Evolutionary conservation across 2,888 invertebrate genomes (phyloP).

Genomic region (Pharmacophagus antenor): DNA sequence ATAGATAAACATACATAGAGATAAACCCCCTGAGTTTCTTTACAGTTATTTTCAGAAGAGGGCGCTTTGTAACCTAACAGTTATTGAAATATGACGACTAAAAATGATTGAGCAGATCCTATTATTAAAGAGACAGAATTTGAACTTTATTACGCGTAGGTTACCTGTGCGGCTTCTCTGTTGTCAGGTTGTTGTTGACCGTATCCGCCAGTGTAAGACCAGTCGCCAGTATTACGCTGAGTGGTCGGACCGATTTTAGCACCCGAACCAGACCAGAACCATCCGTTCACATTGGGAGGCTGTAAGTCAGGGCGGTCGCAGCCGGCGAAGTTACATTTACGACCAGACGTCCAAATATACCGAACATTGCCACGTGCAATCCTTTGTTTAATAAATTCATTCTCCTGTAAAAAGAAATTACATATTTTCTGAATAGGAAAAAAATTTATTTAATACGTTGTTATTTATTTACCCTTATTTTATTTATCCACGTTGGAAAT

Average conservation of each 20-base stretch:
- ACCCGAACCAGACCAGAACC: conserved; percentile 97
- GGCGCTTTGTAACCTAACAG: too few relatives aligned
- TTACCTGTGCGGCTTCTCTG: conserved; percentile 92
- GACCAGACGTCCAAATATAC: conserved; percentile 95
- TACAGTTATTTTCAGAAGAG: too few relatives aligned
- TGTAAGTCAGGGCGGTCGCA: conserved; percentile 91
- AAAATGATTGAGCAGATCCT: too few relatives aligned
- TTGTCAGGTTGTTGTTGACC: conserved; percentile 94
- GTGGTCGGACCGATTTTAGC: conserved; percentile 94
- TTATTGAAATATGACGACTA: too few relatives aligned
- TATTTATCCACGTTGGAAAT: too few relatives aligned
- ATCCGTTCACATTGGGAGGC: conserved; percentile 92
- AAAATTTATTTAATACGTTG: too few relatives aligned
- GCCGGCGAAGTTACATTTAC: conserved; percentile 95
- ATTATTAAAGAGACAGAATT: too few relatives aligned
- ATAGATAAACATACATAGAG: too few relatives aligned
- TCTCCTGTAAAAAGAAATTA: conserved; percentile 77
- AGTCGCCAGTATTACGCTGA: conserved; percentile 93
- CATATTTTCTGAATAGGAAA: too few relatives aligned
- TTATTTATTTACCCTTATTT: too few relatives aligned
- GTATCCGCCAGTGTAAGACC: conserved; percentile 93
- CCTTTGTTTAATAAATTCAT: conserved; percentile 93
- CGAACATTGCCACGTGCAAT: conserved; percentile 88
- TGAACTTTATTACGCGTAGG: conserved; percentile 4
- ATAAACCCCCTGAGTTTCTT: too few relatives aligned